Evolutionary conservation across 2,888 invertebrate species (phyloP), one percentile per base, ranked within the genome.

Genomic region (Lepas anatifera): DNA sequence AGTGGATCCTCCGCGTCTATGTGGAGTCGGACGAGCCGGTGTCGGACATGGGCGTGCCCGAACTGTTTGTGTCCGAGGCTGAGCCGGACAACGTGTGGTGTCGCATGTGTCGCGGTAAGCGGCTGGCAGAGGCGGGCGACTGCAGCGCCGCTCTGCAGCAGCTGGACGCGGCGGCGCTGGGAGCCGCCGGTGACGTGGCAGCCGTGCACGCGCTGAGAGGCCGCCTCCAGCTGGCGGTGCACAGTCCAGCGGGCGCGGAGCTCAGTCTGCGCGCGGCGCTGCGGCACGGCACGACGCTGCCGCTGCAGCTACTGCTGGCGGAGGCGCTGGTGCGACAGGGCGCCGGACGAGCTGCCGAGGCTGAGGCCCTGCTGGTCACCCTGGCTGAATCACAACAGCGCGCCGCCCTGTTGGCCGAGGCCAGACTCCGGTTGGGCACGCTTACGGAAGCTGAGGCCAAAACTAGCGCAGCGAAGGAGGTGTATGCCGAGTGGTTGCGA

Each of bases 301-400:
- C 64, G 66, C 39, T 7, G 39, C 25, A 11, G 39, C 41, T 66
- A 27, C 39, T 25, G 66, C 27, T 66, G 25, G 66, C 66, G 22
- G 66, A 37, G 37, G 66, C 66, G 25, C 66, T 66, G 66, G 66
- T 66, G 39, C 66, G 66, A 2, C 66, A 66, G 66, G 41, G 66
- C 39, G 39, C 41, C 25, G 66, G 16, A 11, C 66, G 41, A 3
- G 66, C 66, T 16, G 66, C 66, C 66, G 66, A 37, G 39, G 66
- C 39, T 18, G 39, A 66, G 39, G 13, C 27, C 25, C n/a, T 39
- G 41, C 66, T 66, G 39, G 3, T 11, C 3, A 4, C 6, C 16
- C 3, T 25, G 25, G 3, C 39, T 3, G 37, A 27, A 13, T 66
- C 41, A 13, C n/a, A 25, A 39, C n/a, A n/a, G 25, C 39, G 66